A percentile compares a stretch with the other conserved stretches of the same genome.
These are phyloP conservation scores for Pocillopora meandrina DNA, from an alignment of 92 coral and sea anemone species.

Conservation along the genomic window DNA sequence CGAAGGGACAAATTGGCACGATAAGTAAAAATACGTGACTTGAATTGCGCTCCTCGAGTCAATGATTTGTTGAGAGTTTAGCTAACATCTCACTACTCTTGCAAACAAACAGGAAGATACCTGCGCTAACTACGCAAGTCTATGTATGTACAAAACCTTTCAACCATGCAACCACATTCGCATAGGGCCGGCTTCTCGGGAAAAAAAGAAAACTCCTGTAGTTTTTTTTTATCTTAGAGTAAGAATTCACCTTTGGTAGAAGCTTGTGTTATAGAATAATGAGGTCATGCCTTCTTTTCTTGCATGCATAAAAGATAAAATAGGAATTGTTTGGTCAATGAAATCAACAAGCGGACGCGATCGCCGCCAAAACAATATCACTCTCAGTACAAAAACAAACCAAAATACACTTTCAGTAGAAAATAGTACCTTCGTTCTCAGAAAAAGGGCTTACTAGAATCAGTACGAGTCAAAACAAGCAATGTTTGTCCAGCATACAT, in stretches of 20 bases:
- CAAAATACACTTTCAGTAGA: background rate
- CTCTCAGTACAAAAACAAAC: background rate
- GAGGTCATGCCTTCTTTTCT: background rate
- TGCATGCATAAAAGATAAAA: conserved; percentile 11
- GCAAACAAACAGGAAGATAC: background rate
- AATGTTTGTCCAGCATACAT: too few species aligned
- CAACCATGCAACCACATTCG: background rate
- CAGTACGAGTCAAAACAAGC: too few species aligned
- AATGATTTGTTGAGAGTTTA: background rate
- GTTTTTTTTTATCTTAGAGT: background rate
- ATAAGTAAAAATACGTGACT: background rate
- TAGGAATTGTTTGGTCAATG: background rate
- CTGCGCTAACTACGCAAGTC: background rate
- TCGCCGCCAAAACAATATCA: conserved; percentile 27
- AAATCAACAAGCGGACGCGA: conserved; percentile 7
- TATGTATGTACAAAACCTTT: background rate
- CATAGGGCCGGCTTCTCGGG: background rate
- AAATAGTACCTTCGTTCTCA: background rate
- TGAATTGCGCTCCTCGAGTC: background rate
- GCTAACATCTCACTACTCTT: background rate
- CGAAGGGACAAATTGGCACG: background rate
- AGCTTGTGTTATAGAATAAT: background rate
- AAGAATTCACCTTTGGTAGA: background rate
- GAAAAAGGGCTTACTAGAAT: background rate
- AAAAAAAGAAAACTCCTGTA: background rate